phyloP scores from a whole-genome alignment of 1,140 invertebrate genomes.

The Sycobia sp. region DNA sequence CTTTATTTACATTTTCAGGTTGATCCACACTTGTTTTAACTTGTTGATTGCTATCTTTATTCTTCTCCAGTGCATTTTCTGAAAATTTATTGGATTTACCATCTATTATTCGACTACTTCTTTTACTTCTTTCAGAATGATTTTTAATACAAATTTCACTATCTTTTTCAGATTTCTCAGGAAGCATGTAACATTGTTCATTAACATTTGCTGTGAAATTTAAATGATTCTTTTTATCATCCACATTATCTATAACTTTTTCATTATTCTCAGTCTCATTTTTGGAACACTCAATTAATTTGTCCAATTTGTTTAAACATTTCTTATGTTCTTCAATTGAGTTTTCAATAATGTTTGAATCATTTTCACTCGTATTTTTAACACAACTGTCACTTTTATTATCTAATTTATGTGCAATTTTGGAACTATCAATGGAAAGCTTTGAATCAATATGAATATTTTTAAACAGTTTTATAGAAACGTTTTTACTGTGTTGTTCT shows the following conservation, averaged over 20 bases:
- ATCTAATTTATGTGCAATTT: not conserved
- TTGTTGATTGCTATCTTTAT: too few species aligned
- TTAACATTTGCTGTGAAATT: constrained; percentile 23
- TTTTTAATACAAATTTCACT: constrained; percentile 7
- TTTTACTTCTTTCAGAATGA: constrained; percentile 14
- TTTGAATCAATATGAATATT: not conserved
- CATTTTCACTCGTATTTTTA: not conserved
- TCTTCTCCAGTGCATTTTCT: constrained; percentile 7
- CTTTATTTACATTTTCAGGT: constrained; percentile 12
- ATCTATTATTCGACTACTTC: not conserved
- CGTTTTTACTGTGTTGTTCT: not conserved
- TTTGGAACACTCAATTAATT: constrained; percentile 6
- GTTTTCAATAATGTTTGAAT: not conserved
- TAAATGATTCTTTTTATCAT: constrained; percentile 7
- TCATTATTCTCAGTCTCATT: constrained; percentile 26
- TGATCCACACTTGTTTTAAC: too few species aligned
- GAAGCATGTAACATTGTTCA: not conserved
- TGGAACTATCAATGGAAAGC: too few species aligned
- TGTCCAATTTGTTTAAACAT: not conserved
- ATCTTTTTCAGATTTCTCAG: constrained; percentile 8
- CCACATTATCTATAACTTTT: not conserved
- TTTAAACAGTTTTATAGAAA: not conserved
- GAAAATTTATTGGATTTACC: not conserved
- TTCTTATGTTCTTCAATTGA: constrained; percentile 1
- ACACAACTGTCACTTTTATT: not conserved